These are phyloP conservation scores for Drosophila bocqueti DNA, from an alignment of 1,140 invertebrate species.

Conservation along the genomic window DNA sequence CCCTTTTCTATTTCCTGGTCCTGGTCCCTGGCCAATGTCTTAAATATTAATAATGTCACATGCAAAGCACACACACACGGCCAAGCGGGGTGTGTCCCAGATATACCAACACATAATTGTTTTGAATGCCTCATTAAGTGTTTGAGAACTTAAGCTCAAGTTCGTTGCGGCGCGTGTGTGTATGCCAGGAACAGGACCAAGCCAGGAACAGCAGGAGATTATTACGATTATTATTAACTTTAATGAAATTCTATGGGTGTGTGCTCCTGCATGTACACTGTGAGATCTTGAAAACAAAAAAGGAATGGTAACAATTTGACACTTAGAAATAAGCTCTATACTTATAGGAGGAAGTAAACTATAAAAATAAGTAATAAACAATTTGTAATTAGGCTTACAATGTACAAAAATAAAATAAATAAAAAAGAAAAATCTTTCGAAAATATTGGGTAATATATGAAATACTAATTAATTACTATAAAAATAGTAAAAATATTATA, in stretches of 20 bases:
- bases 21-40: constrained; percentile 39
- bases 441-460: too few species aligned
- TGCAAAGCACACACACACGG: constrained; percentile 31
- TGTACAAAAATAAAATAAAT: neutral
- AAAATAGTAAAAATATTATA: neutral
- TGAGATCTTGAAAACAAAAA: neutral
- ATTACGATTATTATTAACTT: constrained; percentile 74
- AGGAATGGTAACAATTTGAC: neutral
- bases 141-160: constrained; percentile 72
- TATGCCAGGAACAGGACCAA: constrained; percentile 24
- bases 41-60: constrained; percentile 79
- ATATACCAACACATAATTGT: constrained; percentile 67
- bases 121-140: constrained; percentile 81
- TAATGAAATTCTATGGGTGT: constrained; percentile 49
- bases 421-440: neutral
- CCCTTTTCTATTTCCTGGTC: constrained; percentile 35
- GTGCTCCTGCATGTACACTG: neutral
- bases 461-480: neutral
- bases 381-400: too few species aligned
- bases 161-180: constrained; percentile 17
- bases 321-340: too few species aligned
- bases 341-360: neutral
- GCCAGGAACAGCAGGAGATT: constrained; percentile 63
- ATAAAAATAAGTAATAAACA: neutral
- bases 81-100: neutral